A percentile compares a stretch with the other conserved stretches of the same genome.
Conservation (phyloP, 1,140 invertebrate species). For the silkworm (Bombyx mori) region DNA sequence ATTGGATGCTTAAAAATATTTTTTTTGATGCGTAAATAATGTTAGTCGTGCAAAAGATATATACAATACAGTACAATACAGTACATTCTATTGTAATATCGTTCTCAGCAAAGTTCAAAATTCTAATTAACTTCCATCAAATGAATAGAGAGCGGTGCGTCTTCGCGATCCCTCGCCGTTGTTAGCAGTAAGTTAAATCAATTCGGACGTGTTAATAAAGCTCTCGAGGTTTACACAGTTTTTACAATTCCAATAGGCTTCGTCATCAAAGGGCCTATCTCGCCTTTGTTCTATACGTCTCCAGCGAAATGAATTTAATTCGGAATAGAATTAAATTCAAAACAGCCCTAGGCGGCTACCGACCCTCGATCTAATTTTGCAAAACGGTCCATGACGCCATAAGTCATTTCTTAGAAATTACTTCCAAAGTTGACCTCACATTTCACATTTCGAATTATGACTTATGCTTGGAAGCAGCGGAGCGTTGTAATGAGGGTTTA, state of each 20-base stretch:
- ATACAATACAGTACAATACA: too few relatives aligned
- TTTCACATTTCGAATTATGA: conserved; percentile 17
- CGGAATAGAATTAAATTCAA: conserved; percentile 5
- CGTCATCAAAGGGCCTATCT: not conserved
- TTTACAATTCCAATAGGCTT: not conserved
- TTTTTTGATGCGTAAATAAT: too few relatives aligned
- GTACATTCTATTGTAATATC: too few relatives aligned
- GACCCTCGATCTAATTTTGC: conserved; percentile 13
- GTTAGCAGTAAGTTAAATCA: too few relatives aligned
- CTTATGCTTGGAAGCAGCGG: conserved; percentile 13
- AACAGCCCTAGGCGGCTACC: conserved; percentile 2
- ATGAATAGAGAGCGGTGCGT: too few relatives aligned
- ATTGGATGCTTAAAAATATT: too few relatives aligned
- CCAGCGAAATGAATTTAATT: conserved; percentile 3
- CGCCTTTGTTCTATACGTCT: not conserved
- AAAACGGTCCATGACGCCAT: conserved; percentile 9
- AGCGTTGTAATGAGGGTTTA: conserved; percentile 10
- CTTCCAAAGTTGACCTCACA: conserved; percentile 16
- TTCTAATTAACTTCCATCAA: too few relatives aligned
- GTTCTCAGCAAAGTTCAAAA: too few relatives aligned
- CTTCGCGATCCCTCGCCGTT: too few relatives aligned
- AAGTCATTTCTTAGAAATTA: conserved; percentile 22
- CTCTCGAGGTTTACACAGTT: too few relatives aligned
- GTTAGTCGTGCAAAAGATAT: too few relatives aligned
- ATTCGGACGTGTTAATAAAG: too few relatives aligned